A percentile compares a stretch with the other conserved stretches of the same genome.
Conservation (phyloP, 2,797 vertebrate genomes). For the Ptychobarbus kaznakovi region DNA sequence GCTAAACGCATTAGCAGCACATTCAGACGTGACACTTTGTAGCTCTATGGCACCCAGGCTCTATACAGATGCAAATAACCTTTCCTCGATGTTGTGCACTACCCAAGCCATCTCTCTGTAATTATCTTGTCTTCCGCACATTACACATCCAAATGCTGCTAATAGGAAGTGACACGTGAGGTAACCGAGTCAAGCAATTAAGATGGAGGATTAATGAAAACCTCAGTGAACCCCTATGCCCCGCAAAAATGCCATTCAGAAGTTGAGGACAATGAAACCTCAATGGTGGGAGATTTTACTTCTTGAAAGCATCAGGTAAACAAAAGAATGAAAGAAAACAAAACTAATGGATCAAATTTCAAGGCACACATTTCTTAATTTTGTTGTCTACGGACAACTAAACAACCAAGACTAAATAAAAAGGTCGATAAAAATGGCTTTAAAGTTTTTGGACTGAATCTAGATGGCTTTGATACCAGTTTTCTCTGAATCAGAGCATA, state of each 20-base stretch:
- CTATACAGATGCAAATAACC: constrained; percentile 63
- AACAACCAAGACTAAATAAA: neutral
- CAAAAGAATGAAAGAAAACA: neutral
- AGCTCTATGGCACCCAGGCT: constrained; percentile 42
- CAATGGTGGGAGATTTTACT: neutral
- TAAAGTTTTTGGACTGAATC: neutral
- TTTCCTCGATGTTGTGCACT: constrained; percentile 50
- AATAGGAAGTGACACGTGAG: constrained; percentile 64
- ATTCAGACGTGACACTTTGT: constrained; percentile 37
- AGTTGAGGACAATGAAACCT: constrained; percentile 38
- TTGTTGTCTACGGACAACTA: neutral
- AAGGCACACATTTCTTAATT: neutral
- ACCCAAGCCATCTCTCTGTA: constrained; percentile 62
- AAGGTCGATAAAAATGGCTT: neutral
- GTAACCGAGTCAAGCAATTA: constrained; percentile 69
- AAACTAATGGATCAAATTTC: neutral
- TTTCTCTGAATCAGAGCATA: neutral
- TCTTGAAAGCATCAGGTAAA: constrained; percentile 9
- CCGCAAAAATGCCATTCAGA: constrained; percentile 60
- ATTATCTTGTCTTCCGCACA: constrained; percentile 76
- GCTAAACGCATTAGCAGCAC: constrained; percentile 35
- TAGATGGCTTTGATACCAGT: neutral
- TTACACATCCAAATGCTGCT: constrained; percentile 66
- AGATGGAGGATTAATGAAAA: constrained; percentile 72
- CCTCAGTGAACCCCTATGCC: constrained; percentile 64